phyloP scores from a whole-genome alignment of 53 echinoderm and acorn worm genomes.

The Hippasteria phrygiana region DNA sequence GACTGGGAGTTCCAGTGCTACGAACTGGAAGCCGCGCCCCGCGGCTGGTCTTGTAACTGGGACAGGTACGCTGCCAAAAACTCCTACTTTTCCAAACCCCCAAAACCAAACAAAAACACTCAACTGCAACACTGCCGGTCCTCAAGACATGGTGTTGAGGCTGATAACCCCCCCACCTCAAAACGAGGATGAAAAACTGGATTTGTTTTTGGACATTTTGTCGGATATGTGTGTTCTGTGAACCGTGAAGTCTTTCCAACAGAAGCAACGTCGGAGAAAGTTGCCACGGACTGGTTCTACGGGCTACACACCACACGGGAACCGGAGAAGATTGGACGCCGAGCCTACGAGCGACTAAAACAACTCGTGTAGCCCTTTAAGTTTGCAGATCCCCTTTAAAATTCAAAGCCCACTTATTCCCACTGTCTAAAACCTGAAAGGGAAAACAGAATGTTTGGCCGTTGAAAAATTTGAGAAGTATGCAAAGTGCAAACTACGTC shows the following conservation, averaged over 20 bases:
- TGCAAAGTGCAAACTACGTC: no score
- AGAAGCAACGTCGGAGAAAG: background rate
- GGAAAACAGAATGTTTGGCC: no score
- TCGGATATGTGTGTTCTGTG: constrained; percentile 53
- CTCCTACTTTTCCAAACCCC: constrained; percentile 43
- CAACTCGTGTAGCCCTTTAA: background rate
- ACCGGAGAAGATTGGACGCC: background rate
- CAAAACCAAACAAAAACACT: background rate
- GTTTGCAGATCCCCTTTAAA: background rate
- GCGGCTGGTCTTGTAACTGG: constrained; percentile 93
- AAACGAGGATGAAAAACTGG: constrained; percentile 9
- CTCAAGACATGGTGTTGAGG: background rate
- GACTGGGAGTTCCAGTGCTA: constrained; percentile 93
- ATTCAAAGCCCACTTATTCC: background rate
- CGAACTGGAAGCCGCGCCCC: constrained; percentile 87
- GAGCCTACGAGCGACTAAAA: background rate
- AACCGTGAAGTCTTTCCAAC: constrained; percentile 65
- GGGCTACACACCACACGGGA: background rate
- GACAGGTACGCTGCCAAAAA: constrained; percentile 92
- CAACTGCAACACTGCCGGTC: constrained; percentile 1
- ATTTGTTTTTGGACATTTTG: constrained; percentile 25
- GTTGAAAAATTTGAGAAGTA: no score
- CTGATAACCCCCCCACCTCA: constrained; percentile 5
- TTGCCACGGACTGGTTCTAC: background rate
- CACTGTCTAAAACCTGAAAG: no score